Percentiles rank a stretch among this genome's conserved stretches.
These are phyloP conservation scores for Odontamblyopus lacepedii DNA, from an alignment of 2,797 vertebrate species.

Conservation along the genomic window DNA sequence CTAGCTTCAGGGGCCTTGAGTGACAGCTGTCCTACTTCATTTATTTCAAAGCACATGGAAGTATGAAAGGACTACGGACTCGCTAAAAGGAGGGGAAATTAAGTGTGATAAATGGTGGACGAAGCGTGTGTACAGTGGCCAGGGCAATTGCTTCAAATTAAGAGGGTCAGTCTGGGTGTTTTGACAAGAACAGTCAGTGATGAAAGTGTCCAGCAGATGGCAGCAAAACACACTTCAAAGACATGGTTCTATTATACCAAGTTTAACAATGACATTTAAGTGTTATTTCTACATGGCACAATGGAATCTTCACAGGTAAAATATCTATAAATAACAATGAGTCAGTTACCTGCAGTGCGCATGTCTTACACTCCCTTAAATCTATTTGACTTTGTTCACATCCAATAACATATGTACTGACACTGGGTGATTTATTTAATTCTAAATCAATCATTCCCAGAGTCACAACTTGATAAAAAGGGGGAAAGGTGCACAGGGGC, in stretches of 20 bases:
- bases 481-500: slow-evolving; percentile 40
- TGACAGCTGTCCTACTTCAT: slow-evolving; percentile 16
- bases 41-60: slow-evolving; percentile 3
- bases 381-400: not conserved
- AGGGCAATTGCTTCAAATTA: not conserved
- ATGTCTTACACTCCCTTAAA: not conserved
- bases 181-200: slow-evolving; percentile 3
- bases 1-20: slow-evolving; percentile 4
- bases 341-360: not conserved
- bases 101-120: not conserved
- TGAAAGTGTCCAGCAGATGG: slow-evolving; percentile 68
- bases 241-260: not conserved
- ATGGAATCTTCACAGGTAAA: not conserved
- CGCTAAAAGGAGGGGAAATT: not conserved
- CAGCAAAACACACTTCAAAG: slow-evolving; percentile 63
- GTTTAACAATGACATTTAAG: not conserved
- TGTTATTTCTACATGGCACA: not conserved
- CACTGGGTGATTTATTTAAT: not conserved
- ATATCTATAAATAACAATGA: slow-evolving; percentile 7
- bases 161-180: slow-evolving; percentile 14
- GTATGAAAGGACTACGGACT: slow-evolving; percentile 2
- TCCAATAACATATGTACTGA: not conserved
- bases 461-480: slow-evolving; percentile 32
- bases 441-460: slow-evolving; percentile 12
- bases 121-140: not conserved